Conservation (phyloP, 2,797 vertebrate species). For the Sebastes trivittatus region DNA sequence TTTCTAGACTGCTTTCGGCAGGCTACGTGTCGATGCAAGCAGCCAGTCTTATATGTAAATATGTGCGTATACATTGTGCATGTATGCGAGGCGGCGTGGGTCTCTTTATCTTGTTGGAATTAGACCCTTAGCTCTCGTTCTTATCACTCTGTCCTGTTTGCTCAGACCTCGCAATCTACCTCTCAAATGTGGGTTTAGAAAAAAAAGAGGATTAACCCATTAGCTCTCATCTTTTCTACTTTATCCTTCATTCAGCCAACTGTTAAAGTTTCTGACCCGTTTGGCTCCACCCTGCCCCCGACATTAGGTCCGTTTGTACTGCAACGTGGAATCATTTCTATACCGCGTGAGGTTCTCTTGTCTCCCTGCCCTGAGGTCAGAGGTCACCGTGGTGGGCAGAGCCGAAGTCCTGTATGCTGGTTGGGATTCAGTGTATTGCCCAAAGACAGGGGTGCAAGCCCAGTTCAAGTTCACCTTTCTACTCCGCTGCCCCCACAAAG, state of each 20-base stretch:
- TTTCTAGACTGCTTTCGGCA: neutral
- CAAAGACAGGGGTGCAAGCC: neutral
- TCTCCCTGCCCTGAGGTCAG: neutral
- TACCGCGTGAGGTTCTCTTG: neutral
- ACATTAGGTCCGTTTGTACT: neutral
- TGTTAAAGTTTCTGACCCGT: constrained; percentile 17
- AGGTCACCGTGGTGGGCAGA: neutral
- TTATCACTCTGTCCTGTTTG: constrained; percentile 83
- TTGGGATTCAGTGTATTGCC: neutral
- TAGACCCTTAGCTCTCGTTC: constrained; percentile 80
- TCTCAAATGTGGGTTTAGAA: constrained; percentile 57
- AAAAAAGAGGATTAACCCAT: constrained; percentile 76
- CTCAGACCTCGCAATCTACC: constrained; percentile 77
- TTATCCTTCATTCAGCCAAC: constrained; percentile 46
- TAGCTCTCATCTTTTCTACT: constrained; percentile 55
- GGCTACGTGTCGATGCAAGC: neutral
- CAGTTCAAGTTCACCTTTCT: neutral
- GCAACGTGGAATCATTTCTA: neutral
- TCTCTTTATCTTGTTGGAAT: constrained; percentile 83
- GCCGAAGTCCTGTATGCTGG: neutral
- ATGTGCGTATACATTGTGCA: neutral
- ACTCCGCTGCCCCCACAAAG: neutral
- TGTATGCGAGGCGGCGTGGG: constrained; percentile 32
- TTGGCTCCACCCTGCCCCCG: neutral
- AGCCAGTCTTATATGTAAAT: neutral